These are phyloP conservation scores for Acleris literana DNA, from an alignment of 2,888 invertebrate genomes.

Conservation along the genomic window DNA sequence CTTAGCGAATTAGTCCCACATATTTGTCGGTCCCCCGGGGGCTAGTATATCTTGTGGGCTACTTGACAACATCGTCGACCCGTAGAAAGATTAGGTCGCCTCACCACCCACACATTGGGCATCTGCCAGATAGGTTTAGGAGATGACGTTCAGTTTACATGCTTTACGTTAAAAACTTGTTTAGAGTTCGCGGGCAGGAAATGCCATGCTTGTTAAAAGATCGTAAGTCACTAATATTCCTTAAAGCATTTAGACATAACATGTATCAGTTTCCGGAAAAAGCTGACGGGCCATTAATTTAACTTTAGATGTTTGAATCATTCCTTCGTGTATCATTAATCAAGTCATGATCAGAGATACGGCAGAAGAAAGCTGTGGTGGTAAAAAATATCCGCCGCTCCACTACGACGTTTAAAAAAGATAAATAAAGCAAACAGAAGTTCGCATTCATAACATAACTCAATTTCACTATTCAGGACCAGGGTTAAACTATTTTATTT, in stretches of 20 bases:
- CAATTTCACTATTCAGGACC: too few species aligned
- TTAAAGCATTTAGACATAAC: background rate
- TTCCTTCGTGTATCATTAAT: too few species aligned
- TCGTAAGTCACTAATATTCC: background rate
- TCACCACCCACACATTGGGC: slow-evolving; percentile 30
- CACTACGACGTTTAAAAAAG: too few species aligned
- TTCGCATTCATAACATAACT: too few species aligned
- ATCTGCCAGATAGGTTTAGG: slow-evolving; percentile 19
- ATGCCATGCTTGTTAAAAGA: slow-evolving; percentile 1
- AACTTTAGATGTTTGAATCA: too few species aligned
- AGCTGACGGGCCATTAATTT: too few species aligned
- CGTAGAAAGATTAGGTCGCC: slow-evolving; percentile 17
- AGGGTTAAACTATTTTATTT: too few species aligned
- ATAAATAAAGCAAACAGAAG: too few species aligned
- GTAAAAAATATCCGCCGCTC: too few species aligned
- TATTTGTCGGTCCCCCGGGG: background rate
- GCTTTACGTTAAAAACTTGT: slow-evolving; percentile 15
- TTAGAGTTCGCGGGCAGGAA: background rate
- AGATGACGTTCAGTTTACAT: slow-evolving; percentile 29
- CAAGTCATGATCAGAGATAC: too few species aligned
- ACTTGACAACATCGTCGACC: background rate
- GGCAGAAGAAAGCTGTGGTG: too few species aligned
- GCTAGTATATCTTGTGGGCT: background rate
- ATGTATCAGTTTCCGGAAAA: background rate
- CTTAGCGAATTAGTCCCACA: too few species aligned